Evolutionary conservation across 1,140 invertebrate genomes (phyloP).

Genomic region (Campoletis sonorensis): DNA sequence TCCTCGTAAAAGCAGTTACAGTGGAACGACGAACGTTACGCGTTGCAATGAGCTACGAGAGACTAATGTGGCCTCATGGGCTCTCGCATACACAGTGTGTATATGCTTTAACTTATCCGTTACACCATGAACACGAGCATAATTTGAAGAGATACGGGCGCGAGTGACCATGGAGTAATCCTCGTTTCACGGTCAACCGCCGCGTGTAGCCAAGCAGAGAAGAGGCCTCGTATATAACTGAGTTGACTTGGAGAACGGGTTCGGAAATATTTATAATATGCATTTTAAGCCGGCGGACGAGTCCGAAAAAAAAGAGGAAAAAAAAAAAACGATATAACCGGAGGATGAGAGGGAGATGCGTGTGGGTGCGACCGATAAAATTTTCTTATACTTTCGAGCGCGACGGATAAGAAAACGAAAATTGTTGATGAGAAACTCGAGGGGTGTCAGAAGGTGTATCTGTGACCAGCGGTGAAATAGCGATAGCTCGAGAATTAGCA

Average conservation of each 20-base stretch:
- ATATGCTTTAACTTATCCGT: slow-evolving; percentile 33
- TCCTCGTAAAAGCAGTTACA: slow-evolving; percentile 18
- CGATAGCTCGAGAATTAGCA: too few species aligned
- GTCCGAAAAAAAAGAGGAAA: slow-evolving; percentile 36
- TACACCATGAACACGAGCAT: slow-evolving; percentile 9
- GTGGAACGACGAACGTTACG: slow-evolving; percentile 13
- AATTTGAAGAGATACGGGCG: slow-evolving; percentile 43
- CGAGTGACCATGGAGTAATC: slow-evolving; percentile 52
- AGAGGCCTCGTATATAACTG: slow-evolving; percentile 1
- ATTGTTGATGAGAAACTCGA: slow-evolving; percentile 23
- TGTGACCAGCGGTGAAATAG: background rate
- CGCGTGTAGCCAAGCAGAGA: slow-evolving; percentile 3
- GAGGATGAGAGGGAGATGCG: slow-evolving; percentile 56
- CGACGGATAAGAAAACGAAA: slow-evolving; percentile 35
- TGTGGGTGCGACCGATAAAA: slow-evolving; percentile 65
- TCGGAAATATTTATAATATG: slow-evolving; percentile 63
- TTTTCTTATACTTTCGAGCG: slow-evolving; percentile 59
- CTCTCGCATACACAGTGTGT: slow-evolving; percentile 50
- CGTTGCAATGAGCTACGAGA: slow-evolving; percentile 34
- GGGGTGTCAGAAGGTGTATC: slow-evolving; percentile 38
- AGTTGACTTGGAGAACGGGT: slow-evolving; percentile 33
- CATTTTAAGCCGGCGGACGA: slow-evolving; percentile 36
- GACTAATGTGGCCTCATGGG: slow-evolving; percentile 20
- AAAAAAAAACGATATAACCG: slow-evolving; percentile 40
- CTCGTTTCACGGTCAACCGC: slow-evolving; percentile 55